Evolutionary conservation across 2,888 invertebrate genomes (phyloP).

Genomic region (Apamea anceps): DNA sequence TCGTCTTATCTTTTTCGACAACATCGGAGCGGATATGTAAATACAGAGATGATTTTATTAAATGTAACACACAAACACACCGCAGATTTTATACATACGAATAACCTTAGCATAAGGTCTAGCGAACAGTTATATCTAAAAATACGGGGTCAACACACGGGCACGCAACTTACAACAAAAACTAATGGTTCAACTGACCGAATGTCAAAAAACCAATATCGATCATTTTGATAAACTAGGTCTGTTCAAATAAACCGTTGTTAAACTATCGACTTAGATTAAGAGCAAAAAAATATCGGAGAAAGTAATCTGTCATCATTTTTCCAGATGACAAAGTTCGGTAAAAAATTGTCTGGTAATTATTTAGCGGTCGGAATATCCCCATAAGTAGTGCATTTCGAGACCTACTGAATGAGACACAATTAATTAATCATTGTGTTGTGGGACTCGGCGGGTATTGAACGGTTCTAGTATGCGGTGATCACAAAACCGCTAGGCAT

Average conservation of each 20-base stretch:
- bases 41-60: too few relatives aligned
- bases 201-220: conserved; percentile 58
- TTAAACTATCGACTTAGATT: conserved; percentile 44
- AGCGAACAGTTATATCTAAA: conserved; percentile 70
- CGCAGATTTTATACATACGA: not conserved
- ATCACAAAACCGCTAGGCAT: not conserved
- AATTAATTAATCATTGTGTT: not conserved
- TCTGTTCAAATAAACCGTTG: conserved; percentile 50
- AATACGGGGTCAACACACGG: conserved; percentile 68
- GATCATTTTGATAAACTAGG: conserved; percentile 52
- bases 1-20: not conserved
- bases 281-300: conserved; percentile 37
- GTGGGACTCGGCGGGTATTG: not conserved
- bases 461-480: not conserved
- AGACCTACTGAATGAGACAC: not conserved
- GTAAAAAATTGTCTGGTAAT: conserved; percentile 35
- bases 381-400: not conserved
- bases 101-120: conserved; percentile 60
- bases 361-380: conserved; percentile 9
- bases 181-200: conserved; percentile 63
- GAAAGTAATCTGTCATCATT: conserved; percentile 53
- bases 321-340: conserved; percentile 26
- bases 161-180: conserved; percentile 51
- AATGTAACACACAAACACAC: not conserved
- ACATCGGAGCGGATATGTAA: too few relatives aligned